Evolutionary conservation across 1,140 invertebrate genomes (phyloP).

Genomic region (Probaryconus sp.): DNA sequence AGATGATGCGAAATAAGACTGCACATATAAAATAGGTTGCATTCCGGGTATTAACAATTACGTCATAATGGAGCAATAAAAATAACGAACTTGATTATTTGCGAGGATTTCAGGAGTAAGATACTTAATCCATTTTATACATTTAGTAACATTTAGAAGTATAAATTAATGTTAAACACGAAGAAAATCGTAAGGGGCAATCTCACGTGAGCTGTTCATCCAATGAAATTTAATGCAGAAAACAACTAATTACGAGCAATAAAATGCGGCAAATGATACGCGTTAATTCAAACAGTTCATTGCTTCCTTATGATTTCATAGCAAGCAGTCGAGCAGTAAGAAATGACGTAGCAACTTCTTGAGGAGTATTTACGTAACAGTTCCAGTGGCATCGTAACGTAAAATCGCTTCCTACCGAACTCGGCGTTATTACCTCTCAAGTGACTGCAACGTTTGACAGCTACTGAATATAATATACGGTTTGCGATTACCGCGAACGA

Average conservation of each 20-base stretch:
- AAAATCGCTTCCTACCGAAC: constrained; percentile 5
- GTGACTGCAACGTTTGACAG: constrained; percentile 18
- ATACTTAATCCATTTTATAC: too few relatives aligned
- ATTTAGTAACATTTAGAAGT: too few relatives aligned
- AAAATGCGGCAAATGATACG: constrained; percentile 38
- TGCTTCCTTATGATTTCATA: constrained; percentile 39
- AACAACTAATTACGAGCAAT: constrained; percentile 31
- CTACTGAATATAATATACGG: constrained; percentile 11
- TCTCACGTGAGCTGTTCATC: constrained; percentile 15
- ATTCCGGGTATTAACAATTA: too few relatives aligned
- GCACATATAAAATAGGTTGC: too few relatives aligned
- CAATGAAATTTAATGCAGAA: constrained; percentile 7
- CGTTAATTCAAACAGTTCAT: constrained; percentile 36
- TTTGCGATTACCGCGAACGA: too few relatives aligned
- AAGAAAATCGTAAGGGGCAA: too few relatives aligned
- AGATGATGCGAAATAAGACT: too few relatives aligned
- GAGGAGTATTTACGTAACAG: constrained; percentile 29
- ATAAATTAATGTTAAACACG: too few relatives aligned
- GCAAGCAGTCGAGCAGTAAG: constrained; percentile 2
- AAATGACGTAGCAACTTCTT: constrained; percentile 17
- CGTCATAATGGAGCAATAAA: too few relatives aligned
- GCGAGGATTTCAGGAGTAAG: too few relatives aligned
- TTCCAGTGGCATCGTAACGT: constrained; percentile 17
- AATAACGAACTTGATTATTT: too few relatives aligned
- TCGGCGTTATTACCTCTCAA: constrained; percentile 8